phyloP scores from a whole-genome alignment of 2,113 vertebrate species.

The Phocoena sinus region DNA sequence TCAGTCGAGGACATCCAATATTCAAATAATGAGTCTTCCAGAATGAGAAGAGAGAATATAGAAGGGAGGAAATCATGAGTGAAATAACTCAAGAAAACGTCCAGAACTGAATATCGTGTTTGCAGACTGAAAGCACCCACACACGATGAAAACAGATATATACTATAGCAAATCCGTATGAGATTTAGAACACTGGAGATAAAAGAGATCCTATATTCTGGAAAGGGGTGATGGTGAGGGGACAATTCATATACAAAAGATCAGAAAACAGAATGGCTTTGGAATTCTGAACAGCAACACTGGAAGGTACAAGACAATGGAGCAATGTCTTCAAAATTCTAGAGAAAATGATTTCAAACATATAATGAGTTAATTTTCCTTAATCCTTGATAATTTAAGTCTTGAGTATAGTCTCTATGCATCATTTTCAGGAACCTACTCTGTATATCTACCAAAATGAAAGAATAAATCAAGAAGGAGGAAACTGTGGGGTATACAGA shows the following conservation, averaged over 20 bases:
- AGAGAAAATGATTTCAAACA: neutral
- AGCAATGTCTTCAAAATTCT: neutral
- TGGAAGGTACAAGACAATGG: neutral
- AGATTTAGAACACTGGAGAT: neutral
- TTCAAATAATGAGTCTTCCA: neutral
- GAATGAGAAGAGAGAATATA: neutral
- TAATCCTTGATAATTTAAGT: neutral
- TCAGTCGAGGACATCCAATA: neutral
- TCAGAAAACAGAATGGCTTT: neutral
- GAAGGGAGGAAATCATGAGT: neutral
- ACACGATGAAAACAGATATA: neutral
- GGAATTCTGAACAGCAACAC: neutral
- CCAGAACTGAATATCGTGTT: neutral
- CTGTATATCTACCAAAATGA: neutral
- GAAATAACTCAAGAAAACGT: slow-evolving; percentile 5
- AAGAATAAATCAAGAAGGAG: neutral
- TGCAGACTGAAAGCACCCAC: neutral
- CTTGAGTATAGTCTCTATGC: neutral
- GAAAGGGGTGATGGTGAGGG: too few relatives aligned
- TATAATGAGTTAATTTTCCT: neutral
- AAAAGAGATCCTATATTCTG: neutral
- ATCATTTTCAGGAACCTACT: neutral
- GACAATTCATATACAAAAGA: neutral
- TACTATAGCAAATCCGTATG: neutral
- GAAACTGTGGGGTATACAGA: neutral